Evolutionary conservation across 2,888 invertebrate species (phyloP).

Genomic region (Parnassius apollo): DNA sequence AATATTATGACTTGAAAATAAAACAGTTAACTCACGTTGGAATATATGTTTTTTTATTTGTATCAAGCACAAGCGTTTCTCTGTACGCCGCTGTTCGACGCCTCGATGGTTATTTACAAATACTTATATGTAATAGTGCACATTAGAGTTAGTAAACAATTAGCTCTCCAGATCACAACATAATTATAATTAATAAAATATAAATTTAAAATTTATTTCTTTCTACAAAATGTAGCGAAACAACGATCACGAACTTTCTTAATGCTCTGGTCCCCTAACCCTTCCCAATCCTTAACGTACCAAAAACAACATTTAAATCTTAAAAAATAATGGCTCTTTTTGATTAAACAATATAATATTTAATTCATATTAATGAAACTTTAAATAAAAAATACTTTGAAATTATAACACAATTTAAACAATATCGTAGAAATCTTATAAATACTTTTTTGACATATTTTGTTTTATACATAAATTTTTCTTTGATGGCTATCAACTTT

Average conservation of each 20-base stretch:
- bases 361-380: slow-evolving; percentile 14
- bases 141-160: slow-evolving; percentile 53
- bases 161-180: slow-evolving; percentile 64
- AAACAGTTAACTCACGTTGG: slow-evolving; percentile 47
- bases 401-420: too few relatives aligned
- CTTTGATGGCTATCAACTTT: too few relatives aligned
- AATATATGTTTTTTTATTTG: slow-evolving; percentile 60
- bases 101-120: slow-evolving; percentile 45
- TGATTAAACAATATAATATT: slow-evolving; percentile 9
- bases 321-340: slow-evolving; percentile 7
- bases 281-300: slow-evolving; percentile 43
- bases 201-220: slow-evolving; percentile 35
- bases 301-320: slow-evolving; percentile 36
- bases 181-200: slow-evolving; percentile 40
- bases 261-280: slow-evolving; percentile 64
- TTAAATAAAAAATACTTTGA: neutral
- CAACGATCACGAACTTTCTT: slow-evolving; percentile 38
- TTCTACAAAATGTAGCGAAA: slow-evolving; percentile 46
- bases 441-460: too few relatives aligned
- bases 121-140: slow-evolving; percentile 58
- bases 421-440: too few relatives aligned
- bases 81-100: slow-evolving; percentile 40
- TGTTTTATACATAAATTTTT: too few relatives aligned
- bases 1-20: slow-evolving; percentile 40
- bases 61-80: slow-evolving; percentile 72